Percentiles rank a stretch among this genome's conserved stretches.
Evolutionary conservation across 2,888 invertebrate genomes (phyloP).

Genomic region (Arrhopalites spinosus): DNA sequence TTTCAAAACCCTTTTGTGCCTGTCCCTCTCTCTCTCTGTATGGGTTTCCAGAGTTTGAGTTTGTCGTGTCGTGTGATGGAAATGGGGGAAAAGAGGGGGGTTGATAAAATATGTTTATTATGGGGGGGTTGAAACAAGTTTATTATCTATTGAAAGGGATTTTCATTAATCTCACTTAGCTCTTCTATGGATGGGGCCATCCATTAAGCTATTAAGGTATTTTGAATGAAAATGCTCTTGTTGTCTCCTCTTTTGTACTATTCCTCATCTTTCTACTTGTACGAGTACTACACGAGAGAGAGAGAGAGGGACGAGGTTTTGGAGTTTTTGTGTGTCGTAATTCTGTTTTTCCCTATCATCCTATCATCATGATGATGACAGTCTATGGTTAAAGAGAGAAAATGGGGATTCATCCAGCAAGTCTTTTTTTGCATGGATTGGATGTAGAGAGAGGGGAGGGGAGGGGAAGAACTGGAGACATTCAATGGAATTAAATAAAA

Average conservation of each 20-base stretch:
- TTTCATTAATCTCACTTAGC: conserved; percentile 38
- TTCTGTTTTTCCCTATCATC: background rate
- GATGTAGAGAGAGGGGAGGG: background rate
- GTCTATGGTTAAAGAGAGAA: background rate
- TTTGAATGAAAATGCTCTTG: conserved; percentile 19
- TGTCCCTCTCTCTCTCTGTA: background rate
- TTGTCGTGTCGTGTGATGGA: background rate
- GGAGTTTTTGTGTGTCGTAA: background rate
- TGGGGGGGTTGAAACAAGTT: conserved; percentile 15
- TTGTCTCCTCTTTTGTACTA: background rate
- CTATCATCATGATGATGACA: no score
- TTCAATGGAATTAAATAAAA: conserved; percentile 41
- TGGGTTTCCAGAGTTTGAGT: background rate
- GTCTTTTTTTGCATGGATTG: background rate
- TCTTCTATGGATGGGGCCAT: no score
- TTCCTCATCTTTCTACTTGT: background rate
- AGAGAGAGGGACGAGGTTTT: background rate
- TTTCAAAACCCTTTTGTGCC: background rate
- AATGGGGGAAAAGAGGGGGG: background rate
- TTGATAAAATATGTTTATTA: conserved; percentile 17
- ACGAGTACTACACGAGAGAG: background rate
- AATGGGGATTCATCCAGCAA: background rate
- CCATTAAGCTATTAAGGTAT: conserved; percentile 30
- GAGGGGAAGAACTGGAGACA: conserved; percentile 8
- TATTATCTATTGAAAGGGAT: conserved; percentile 35